These are phyloP conservation scores for Corythoichthys haematopterus DNA, from an alignment of 2,113 vertebrate genomes.

Conservation along the genomic window DNA sequence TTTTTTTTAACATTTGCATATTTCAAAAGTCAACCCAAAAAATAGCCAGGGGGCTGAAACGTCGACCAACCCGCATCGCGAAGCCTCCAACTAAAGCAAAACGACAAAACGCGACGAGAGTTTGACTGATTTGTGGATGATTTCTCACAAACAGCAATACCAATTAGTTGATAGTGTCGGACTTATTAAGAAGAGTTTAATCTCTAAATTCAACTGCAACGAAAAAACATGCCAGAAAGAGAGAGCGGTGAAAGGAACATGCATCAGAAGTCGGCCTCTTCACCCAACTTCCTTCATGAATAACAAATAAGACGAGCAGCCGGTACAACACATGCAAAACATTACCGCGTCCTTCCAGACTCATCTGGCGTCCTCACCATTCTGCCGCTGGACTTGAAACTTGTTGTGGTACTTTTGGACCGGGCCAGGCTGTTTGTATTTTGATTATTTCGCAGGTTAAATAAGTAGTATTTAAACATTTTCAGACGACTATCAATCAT, in stretches of 20 bases:
- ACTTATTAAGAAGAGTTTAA: constrained; percentile 39
- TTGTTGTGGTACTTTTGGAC: not conserved
- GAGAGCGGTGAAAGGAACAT: constrained; percentile 42
- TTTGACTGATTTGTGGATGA: constrained; percentile 34
- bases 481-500: not conserved
- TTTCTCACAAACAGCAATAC: constrained; percentile 46
- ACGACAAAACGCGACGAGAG: constrained; percentile 15
- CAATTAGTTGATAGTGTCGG: constrained; percentile 45
- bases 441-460: not conserved
- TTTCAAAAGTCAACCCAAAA: constrained; percentile 70
- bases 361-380: constrained; percentile 50
- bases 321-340: constrained; percentile 71
- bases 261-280: constrained; percentile 66
- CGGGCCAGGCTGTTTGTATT: not conserved
- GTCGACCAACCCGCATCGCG: constrained; percentile 59
- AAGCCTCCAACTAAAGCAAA: constrained; percentile 53
- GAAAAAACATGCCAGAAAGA: constrained; percentile 32
- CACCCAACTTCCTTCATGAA: constrained; percentile 75
- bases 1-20: constrained; percentile 56
- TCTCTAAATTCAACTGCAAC: constrained; percentile 24
- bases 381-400: constrained; percentile 26
- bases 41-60: constrained; percentile 66
- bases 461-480: not conserved
- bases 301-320: constrained; percentile 67
- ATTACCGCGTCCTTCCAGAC: constrained; percentile 63